These are phyloP conservation scores for Leptoclinus maculatus DNA, from an alignment of 2,797 vertebrate genomes.

Conservation along the genomic window DNA sequence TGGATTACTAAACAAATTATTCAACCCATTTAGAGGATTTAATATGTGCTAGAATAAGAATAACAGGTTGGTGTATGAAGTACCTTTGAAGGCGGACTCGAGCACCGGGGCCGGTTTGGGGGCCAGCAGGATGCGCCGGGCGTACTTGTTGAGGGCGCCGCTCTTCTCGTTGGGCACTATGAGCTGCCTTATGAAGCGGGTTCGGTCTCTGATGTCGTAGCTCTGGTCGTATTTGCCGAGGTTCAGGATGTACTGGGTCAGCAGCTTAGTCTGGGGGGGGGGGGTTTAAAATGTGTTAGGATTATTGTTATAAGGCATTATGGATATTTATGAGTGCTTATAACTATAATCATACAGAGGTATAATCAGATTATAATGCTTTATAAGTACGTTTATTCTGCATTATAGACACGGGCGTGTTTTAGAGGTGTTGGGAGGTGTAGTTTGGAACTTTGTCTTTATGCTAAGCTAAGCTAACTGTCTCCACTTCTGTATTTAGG, in stretches of 20 bases:
- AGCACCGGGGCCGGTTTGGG: slow-evolving; percentile 95
- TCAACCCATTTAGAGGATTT: slow-evolving; percentile 1
- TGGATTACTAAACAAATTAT: slow-evolving; percentile 6
- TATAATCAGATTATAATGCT: background rate
- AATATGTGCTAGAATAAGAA: slow-evolving; percentile 22
- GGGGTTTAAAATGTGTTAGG: background rate
- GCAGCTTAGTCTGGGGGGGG: slow-evolving; percentile 92
- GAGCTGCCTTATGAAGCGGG: slow-evolving; percentile 98
- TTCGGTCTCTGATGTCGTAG: slow-evolving; percentile 99
- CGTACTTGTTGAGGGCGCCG: slow-evolving; percentile 96
- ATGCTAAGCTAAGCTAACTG: background rate
- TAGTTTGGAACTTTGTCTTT: background rate
- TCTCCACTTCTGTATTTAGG: background rate
- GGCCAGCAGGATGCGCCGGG: slow-evolving; percentile 95
- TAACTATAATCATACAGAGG: background rate
- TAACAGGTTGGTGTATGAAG: slow-evolving; percentile 9
- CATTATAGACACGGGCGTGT: background rate
- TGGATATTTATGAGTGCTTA: background rate
- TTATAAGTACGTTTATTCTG: background rate
- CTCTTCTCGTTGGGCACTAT: slow-evolving; percentile 97
- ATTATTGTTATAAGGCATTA: background rate
- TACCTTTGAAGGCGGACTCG: slow-evolving; percentile 98
- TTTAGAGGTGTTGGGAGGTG: too few relatives aligned
- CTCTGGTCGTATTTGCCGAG: slow-evolving; percentile 98
- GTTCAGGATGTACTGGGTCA: slow-evolving; percentile 99